These are phyloP conservation scores for Macquaria australasica DNA, from an alignment of 2,113 vertebrate genomes.

Conservation along the genomic window DNA sequence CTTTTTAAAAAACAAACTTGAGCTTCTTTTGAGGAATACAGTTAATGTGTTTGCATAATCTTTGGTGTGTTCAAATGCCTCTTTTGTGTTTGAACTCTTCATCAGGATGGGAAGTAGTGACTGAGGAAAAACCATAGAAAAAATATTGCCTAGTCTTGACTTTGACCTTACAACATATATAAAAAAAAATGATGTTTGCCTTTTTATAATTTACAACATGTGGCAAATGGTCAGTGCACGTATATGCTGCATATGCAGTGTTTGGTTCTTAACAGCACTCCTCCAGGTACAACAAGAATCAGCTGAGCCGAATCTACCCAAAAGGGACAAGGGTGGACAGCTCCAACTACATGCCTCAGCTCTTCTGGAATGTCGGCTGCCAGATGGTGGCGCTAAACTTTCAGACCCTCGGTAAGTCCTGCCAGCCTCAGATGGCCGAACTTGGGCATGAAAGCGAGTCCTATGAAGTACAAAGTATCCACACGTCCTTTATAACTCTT, in stretches of 20 bases:
- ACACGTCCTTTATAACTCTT: not conserved
- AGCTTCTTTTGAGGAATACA: not conserved
- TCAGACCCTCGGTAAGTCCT: slow-evolving; percentile 89
- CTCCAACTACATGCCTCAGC: slow-evolving; percentile 95
- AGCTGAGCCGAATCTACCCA: slow-evolving; percentile 93
- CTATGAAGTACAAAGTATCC: not conserved
- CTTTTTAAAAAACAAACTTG: not conserved
- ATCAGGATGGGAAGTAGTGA: not conserved
- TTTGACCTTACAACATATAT: not conserved
- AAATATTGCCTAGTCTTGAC: not conserved
- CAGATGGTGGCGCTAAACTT: slow-evolving; percentile 95
- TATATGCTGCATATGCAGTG: not conserved
- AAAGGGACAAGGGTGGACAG: slow-evolving; percentile 95
- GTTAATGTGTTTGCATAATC: not conserved
- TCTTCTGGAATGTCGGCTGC: slow-evolving; percentile 95
- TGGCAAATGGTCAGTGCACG: not conserved
- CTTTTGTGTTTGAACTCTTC: not conserved
- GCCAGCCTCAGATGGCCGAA: not conserved
- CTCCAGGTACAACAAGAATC: slow-evolving; percentile 93
- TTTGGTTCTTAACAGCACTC: slow-evolving; percentile 48
- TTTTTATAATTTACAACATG: not conserved
- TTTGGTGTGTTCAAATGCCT: not conserved
- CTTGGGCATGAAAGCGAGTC: too few relatives aligned
- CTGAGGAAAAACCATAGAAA: not conserved
- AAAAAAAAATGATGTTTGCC: not conserved